phyloP scores from a whole-genome alignment of 2,797 vertebrate genomes.

The Phylloscopus collybita region DNA sequence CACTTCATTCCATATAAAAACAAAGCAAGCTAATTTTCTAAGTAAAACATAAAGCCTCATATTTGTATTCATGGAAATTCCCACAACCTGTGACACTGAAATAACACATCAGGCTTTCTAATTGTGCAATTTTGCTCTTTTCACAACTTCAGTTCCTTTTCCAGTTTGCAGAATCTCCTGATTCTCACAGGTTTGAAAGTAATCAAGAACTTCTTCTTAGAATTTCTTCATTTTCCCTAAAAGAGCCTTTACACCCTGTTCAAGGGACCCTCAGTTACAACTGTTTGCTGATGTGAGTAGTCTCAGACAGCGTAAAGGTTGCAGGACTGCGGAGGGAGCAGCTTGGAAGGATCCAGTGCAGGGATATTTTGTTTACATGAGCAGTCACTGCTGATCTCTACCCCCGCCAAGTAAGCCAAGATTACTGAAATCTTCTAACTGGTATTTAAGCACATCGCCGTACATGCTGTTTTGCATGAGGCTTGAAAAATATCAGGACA shows the following conservation, averaged over 20 bases:
- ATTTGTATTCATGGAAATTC: not conserved
- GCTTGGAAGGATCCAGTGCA: not conserved
- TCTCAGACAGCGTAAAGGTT: not conserved
- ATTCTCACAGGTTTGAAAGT: not conserved
- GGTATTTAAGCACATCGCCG: not conserved
- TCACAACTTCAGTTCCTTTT: not conserved
- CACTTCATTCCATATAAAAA: not conserved
- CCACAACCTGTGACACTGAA: not conserved
- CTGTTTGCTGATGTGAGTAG: not conserved
- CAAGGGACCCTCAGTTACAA: not conserved
- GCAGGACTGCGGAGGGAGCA: not conserved
- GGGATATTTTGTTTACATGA: not conserved
- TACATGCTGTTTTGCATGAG: not conserved
- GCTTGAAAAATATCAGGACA: not conserved
- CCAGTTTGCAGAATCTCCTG: not conserved
- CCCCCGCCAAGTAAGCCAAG: conserved; percentile 1
- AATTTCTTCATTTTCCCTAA: not conserved
- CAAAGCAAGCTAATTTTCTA: not conserved
- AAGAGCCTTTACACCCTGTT: not conserved
- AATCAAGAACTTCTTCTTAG: not conserved
- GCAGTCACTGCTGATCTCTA: not conserved
- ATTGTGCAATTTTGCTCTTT: not conserved
- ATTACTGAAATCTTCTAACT: conserved; percentile 28
- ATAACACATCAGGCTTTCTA: not conserved
- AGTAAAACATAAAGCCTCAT: not conserved